Base-by-base conservation (phyloP, 2,888 invertebrate species). In the Zele albiditarsus region DNA sequence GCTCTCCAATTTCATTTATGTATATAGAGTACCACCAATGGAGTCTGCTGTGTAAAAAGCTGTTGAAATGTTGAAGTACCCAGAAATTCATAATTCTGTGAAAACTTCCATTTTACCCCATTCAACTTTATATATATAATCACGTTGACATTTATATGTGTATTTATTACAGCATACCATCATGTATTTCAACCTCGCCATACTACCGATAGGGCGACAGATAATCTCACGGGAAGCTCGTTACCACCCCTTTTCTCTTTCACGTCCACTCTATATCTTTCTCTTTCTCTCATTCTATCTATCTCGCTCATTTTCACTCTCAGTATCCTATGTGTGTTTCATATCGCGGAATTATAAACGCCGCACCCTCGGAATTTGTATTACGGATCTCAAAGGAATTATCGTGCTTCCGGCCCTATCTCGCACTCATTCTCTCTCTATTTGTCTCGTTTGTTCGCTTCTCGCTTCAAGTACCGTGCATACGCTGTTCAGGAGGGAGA, bases 141-240 rank as follows among this genome's bases (percentile, higher is more conserved):
- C 60, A 60, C 60, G 60, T 60, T 60, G 60, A 60, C 28, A 60
- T 60, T 75, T 66, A 66, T 63, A 46, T 66, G 49, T 53, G 58
- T 75, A 46, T 38, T 23, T 33, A 25, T 65, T 33, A 8, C 23
- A 10, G 53, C 14, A 16, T 68, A 23, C 20, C n/a, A 20, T n/a
- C 62, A 60, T 60, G 63, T 71, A 71, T 71, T 28, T 63, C 28
- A 25, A 60, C 46, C 38, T 20, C 28, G 3, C 28, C 53, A 20
- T 23, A 25, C 46, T 20, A 38, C 69, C 57, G 70, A 71, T 71
- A 65, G 79, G 74, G 76, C 76, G 80, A 75, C 77, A 82, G 83
- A 85, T 85, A 83, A 85, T 85, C 85, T 82, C 80, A 75, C 80
- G 80, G 83, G 80, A 84, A 81, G 80, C 83, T 83, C 83, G 86